Percentiles rank a stretch among this genome's conserved stretches.
Evolutionary conservation across 2,113 vertebrate genomes (phyloP).

Genomic region (Conger conger): DNA sequence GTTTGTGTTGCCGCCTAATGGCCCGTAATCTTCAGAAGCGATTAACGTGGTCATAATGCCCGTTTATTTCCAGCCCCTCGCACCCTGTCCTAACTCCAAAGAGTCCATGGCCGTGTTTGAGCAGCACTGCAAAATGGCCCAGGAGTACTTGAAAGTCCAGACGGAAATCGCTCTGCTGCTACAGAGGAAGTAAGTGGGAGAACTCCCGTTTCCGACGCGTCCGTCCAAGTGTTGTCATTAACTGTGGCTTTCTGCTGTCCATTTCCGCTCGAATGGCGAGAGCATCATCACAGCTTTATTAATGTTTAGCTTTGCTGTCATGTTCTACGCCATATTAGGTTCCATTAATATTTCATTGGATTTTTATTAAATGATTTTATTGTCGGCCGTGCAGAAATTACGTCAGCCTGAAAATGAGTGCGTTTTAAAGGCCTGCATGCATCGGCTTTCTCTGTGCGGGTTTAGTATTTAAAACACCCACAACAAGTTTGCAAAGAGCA

Average conservation of each 20-base stretch:
- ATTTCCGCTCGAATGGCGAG: no score
- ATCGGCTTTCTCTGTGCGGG: no score
- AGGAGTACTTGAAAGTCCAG: conserved; percentile 99
- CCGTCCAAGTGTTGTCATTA: no score
- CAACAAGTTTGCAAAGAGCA: no score
- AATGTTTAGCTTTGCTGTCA: background rate
- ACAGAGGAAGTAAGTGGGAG: conserved; percentile 89
- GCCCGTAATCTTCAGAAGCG: conserved; percentile 50
- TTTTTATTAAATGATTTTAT: background rate
- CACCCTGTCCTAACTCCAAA: conserved; percentile 98
- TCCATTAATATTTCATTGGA: background rate
- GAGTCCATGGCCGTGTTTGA: conserved; percentile 99
- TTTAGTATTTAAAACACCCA: no score
- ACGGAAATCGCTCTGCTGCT: conserved; percentile 96
- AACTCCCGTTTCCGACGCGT: background rate
- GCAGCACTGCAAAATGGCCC: conserved; percentile 99
- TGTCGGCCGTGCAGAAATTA: background rate
- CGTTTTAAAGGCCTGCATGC: no score
- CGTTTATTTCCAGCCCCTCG: conserved; percentile 85
- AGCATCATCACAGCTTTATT: no score
- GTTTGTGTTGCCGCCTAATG: conserved; percentile 50
- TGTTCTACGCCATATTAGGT: background rate
- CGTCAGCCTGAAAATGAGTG: no score
- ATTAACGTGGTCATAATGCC: conserved; percentile 48
- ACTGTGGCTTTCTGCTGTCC: no score